phyloP scores from a whole-genome alignment of 2,888 invertebrate genomes.

The Amphipyra tragopoginis region DNA sequence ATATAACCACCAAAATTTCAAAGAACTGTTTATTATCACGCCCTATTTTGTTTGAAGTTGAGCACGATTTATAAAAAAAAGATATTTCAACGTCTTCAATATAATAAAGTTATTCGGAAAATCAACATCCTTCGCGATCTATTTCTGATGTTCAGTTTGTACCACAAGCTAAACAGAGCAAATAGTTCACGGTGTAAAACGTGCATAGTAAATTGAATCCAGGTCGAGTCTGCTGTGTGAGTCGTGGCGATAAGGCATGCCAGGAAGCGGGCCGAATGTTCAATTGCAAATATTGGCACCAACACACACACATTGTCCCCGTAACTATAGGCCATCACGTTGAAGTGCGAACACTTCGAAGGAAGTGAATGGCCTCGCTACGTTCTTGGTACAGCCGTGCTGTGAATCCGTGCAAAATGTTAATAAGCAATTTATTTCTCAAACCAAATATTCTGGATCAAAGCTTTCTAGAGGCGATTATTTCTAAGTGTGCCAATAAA shows the following conservation, averaged over 20 bases:
- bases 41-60: slow-evolving; percentile 13
- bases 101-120: slow-evolving; percentile 12
- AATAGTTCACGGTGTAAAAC: slow-evolving; percentile 39
- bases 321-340: slow-evolving; percentile 58
- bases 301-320: slow-evolving; percentile 31
- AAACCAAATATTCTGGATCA: slow-evolving; percentile 11
- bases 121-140: slow-evolving; percentile 23
- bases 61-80: background rate
- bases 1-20: background rate
- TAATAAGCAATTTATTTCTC: slow-evolving; percentile 2
- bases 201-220: slow-evolving; percentile 51
- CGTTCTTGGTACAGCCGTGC: slow-evolving; percentile 80
- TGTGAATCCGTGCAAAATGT: slow-evolving; percentile 68
- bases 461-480: slow-evolving; percentile 16
- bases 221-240: slow-evolving; percentile 56
- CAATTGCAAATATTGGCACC: slow-evolving; percentile 49
- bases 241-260: slow-evolving; percentile 72
- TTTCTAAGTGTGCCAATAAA: slow-evolving; percentile 23
- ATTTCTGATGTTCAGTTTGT: slow-evolving; percentile 18
- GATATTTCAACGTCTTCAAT: slow-evolving; percentile 1
- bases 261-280: slow-evolving; percentile 66
- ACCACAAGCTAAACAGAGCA: slow-evolving; percentile 35
- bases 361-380: slow-evolving; percentile 82
- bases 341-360: slow-evolving; percentile 55
- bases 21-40: background rate